Evolutionary conservation across 2,113 vertebrate genomes (phyloP).

Genomic region (Rhinolophus ferrumequinum): DNA sequence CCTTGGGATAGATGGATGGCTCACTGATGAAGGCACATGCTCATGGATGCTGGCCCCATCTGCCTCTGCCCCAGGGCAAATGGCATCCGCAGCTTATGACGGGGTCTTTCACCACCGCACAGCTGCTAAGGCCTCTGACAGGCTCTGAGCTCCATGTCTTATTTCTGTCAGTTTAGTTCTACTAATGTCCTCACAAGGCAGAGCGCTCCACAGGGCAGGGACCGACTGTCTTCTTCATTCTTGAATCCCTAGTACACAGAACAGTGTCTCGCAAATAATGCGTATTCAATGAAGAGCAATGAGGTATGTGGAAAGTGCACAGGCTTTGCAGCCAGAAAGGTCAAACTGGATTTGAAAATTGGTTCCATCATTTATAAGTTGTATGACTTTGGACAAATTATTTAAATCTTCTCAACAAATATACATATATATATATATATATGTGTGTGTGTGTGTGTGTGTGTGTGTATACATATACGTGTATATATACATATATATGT

Average conservation of each 20-base stretch:
- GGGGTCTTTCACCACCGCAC: not conserved
- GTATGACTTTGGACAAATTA: not conserved
- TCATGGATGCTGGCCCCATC: not conserved
- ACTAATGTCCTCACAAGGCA: not conserved
- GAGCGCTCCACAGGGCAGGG: not conserved
- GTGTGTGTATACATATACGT: not conserved
- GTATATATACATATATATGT: too few relatives aligned
- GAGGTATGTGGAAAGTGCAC: not conserved
- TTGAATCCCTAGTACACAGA: not conserved
- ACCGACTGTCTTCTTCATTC: not conserved
- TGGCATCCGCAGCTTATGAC: not conserved
- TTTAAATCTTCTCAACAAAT: not conserved
- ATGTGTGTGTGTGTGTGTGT: not conserved
- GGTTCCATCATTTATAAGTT: not conserved
- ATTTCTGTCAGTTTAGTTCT: not conserved
- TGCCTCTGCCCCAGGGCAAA: not conserved
- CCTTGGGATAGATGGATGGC: not conserved
- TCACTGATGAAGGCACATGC: not conserved
- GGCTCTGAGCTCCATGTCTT: not conserved
- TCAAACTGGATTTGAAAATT: not conserved
- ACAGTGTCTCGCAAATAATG: not conserved
- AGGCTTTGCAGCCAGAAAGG: not conserved
- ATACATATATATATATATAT: too few relatives aligned
- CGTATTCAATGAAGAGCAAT: not conserved
- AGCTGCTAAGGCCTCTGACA: not conserved